Evolutionary conservation across 2,113 vertebrate genomes (phyloP).

Genomic region (Grantiella picta): DNA sequence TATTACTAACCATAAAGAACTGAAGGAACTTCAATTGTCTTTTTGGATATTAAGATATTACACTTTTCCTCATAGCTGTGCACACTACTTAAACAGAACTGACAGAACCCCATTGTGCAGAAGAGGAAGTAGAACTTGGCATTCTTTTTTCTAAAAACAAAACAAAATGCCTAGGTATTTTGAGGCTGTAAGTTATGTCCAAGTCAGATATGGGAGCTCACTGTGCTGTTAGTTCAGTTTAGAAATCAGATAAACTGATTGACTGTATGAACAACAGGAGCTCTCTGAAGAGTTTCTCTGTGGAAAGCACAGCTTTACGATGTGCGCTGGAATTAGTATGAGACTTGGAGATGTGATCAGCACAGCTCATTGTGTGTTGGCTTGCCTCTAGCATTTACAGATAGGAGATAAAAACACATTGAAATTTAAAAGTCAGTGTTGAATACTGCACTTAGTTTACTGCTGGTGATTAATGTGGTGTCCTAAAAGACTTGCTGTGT

Average conservation of each 20-base stretch:
- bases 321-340: accelerated
- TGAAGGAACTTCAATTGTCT: not conserved
- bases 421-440: not conserved
- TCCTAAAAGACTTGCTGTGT: not conserved
- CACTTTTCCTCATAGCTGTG: not conserved
- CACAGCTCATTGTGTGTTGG: not conserved
- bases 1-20: not conserved
- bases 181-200: not conserved
- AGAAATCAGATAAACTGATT: not conserved
- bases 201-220: not conserved
- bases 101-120: not conserved
- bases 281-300: not conserved
- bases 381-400: not conserved
- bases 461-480: not conserved
- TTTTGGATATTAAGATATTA: not conserved
- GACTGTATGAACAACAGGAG: not conserved
- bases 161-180: not conserved
- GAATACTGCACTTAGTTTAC: not conserved
- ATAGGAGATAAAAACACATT: not conserved
- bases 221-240: not conserved
- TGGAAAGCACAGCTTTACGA: not conserved
- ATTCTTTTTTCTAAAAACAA: not conserved
- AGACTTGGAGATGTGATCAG: not conserved
- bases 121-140: not conserved
- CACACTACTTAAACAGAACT: not conserved